Base-by-base conservation (phyloP, 2,888 invertebrate species). In the Stegana nigrithorax region DNA sequence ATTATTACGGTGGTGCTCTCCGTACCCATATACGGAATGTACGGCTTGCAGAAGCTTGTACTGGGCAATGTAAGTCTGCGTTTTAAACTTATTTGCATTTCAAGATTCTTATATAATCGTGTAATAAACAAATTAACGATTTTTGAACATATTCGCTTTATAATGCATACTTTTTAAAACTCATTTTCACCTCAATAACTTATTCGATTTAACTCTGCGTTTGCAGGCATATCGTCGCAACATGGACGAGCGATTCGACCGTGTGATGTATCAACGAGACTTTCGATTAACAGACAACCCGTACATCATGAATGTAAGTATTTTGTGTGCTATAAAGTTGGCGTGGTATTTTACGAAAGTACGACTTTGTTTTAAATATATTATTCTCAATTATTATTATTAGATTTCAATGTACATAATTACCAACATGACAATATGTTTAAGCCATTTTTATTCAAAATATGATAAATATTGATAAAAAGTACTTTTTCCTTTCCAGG, bases 41-140 rank as follows among this genome's bases (percentile, higher is more conserved):
- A 90, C 80, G 89, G 90, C 73, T 69, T 90, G 67, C 89, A 91
- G 83, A 90, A 90, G 81, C 78, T 89, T 66, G 73, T 82, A 5
- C 66, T 89, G 67, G 91, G 90, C 76, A 92, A 91, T 75, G 90
- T 90, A 86, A 90, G 90, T 89, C 60, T 39, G 8, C 27, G 50
- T 39, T 32, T 51, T 58, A 55, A 44, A 47, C 7, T 10, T 51
- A 36, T 63, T n/a, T n/a, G n/a, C n/a, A n/a, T n/a, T 57, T 58
- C 65, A 62, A 68, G 73, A 61, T 71, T 81, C 78, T 84, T 84
- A 83, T 80, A 83, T 84, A 84, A 84, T 73, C 71, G 65, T 29
- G 81, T 81, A 45, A 57, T 77, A 63, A 23, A 53, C 25, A 19
- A 12, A n/a, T 2, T 10, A 10, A 14, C n/a, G 19, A n/a, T 39